A percentile compares a stretch with the other conserved stretches of the same genome.
Conservation (phyloP, 1,140 invertebrate species). For the Dreissena polymorpha region DNA sequence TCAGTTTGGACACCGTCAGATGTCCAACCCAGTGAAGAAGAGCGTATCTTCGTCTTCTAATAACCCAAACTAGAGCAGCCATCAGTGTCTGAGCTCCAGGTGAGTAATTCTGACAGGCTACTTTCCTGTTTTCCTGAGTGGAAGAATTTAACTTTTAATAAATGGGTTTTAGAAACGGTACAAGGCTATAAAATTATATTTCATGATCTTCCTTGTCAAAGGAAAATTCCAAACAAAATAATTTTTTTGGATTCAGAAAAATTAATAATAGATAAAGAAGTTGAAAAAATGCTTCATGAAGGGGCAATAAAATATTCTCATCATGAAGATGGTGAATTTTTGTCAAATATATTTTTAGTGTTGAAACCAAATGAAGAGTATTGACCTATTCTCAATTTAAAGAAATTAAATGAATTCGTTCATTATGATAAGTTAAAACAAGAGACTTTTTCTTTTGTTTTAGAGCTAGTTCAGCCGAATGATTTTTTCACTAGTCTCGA, state of each 20-base stretch:
- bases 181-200: slow-evolving; percentile 39
- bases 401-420: slow-evolving; percentile 51
- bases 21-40: too few species aligned
- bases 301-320: slow-evolving; percentile 22
- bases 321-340: slow-evolving; percentile 41
- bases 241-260: slow-evolving; percentile 18
- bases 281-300: slow-evolving; percentile 28
- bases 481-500: slow-evolving; percentile 39
- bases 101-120: too few species aligned
- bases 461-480: slow-evolving; percentile 31
- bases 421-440: slow-evolving; percentile 58
- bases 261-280: slow-evolving; percentile 21
- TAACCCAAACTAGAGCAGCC: too few species aligned
- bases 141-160: slow-evolving; percentile 17
- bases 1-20: too few species aligned
- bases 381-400: slow-evolving; percentile 55
- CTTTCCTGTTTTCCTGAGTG: not conserved
- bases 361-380: slow-evolving; percentile 46
- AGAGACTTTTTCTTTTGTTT: slow-evolving; percentile 45
- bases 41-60: too few species aligned
- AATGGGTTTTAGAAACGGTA: slow-evolving; percentile 25
- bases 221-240: slow-evolving; percentile 25
- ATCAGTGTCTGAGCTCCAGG: too few species aligned
- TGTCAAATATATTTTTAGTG: slow-evolving; percentile 56
- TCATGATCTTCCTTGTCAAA: not conserved